These are phyloP conservation scores for Polyodon spathula DNA, from an alignment of 2,113 vertebrate species.

Conservation along the genomic window DNA sequence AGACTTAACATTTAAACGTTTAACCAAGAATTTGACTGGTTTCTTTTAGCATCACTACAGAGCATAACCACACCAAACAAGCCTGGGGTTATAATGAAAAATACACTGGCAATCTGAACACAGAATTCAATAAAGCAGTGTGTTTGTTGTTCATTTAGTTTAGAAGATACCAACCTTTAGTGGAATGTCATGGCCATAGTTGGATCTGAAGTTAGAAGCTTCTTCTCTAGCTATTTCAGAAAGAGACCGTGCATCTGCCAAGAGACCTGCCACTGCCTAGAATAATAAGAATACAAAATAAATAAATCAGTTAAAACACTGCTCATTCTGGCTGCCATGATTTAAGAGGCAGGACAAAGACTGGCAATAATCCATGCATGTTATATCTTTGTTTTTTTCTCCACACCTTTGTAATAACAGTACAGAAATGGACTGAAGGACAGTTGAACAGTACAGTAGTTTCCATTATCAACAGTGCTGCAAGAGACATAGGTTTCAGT, in stretches of 20 bases:
- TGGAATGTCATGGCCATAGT: conserved; percentile 92
- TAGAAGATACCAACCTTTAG: conserved; percentile 65
- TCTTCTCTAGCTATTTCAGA: conserved; percentile 92
- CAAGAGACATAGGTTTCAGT: background rate
- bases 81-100: conserved; percentile 21
- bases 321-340: background rate
- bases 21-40: too few species aligned
- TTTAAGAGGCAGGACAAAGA: background rate
- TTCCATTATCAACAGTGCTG: too few species aligned
- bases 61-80: too few species aligned
- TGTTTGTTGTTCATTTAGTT: conserved; percentile 46
- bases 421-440: too few species aligned
- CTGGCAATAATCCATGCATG: conserved; percentile 38
- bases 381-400: conserved; percentile 24
- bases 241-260: conserved; percentile 89
- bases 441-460: too few species aligned
- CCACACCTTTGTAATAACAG: too few species aligned
- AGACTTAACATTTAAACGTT: too few species aligned
- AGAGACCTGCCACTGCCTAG: conserved; percentile 86
- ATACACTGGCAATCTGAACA: too few species aligned
- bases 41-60: too few species aligned
- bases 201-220: conserved; percentile 91
- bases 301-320: conserved; percentile 46
- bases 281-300: conserved; percentile 25
- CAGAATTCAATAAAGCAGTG: too few species aligned